Base-by-base conservation (phyloP, 1,140 invertebrate species). In the Pectinophora gossypiella region DNA sequence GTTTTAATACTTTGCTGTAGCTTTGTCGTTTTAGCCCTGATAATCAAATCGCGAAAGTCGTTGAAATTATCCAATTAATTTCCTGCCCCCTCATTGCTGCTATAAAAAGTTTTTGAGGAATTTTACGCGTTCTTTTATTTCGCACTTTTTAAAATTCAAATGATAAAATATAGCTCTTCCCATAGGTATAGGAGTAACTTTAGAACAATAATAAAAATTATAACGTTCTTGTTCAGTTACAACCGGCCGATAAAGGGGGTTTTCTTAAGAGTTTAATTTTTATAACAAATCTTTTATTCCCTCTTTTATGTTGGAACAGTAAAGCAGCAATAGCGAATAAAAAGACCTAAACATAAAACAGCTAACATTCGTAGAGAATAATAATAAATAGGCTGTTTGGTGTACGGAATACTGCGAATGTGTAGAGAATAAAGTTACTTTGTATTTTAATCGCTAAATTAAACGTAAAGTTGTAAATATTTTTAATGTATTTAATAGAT, bases 261-360 rank as follows among this genome's bases (percentile, higher is more conserved):
- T 66, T 65, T 71, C 65, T 71, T 71, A 72, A 78, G 71, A 71
- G 66, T 78, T 78, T 78, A 79, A 78, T 79, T 84, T 77, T 76
- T 77, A 78, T 59, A 72, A 67, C 68, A 70, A 74, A 72, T 77
- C 70, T 78, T 81, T 78, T 78, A 78, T 74, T 74, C 23, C 57
- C 54, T 50, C 10, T 38, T 79, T 79, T 76, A 76, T 75, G 72
- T 61, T 64, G 46, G 53, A 64, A 69, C 64, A 68, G 74, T 77
- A 75, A 75, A 77, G 56, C 42, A 58, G 64, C 48, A 60, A 74
- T 57, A 45, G 71, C 42, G 51, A 69, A 76, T 70, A 71, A 70
- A 60, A 72, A 61, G 54, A 27, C 48, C n/a, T n/a, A 52, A 61
- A 49, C 71, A 68, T 76, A 76, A 78, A 77, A 72, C 68, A 55